Conservation (phyloP, 2,888 invertebrate genomes). For the Pardosa pseudoannulata region DNA sequence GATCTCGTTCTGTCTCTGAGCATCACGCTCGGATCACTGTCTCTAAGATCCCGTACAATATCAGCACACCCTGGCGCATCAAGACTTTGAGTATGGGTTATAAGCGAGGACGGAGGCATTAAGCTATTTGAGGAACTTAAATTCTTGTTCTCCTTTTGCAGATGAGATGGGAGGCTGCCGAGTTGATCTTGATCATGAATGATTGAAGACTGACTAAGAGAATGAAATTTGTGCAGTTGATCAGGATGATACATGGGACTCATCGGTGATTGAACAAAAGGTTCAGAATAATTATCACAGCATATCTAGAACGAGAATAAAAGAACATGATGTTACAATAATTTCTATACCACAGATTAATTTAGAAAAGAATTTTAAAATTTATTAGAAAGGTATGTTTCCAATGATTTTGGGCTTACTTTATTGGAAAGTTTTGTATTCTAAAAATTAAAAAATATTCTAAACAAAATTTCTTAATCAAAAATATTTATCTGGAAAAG, state of each 20-base stretch:
- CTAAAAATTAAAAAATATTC: too few relatives aligned
- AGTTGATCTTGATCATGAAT: conserved; percentile 73
- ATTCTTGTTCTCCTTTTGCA: conserved; percentile 43
- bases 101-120: conserved; percentile 66
- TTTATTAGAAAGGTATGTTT: too few relatives aligned
- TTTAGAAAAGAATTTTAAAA: too few relatives aligned
- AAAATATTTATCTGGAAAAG: too few relatives aligned
- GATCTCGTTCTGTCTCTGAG: conserved; percentile 62
- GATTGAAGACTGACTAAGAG: conserved; percentile 54
- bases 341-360: too few relatives aligned
- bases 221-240: conserved; percentile 21
- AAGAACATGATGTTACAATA: not conserved
- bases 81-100: conserved; percentile 70
- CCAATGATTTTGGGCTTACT: too few relatives aligned
- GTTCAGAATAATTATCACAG: conserved; percentile 49
- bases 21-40: conserved; percentile 30
- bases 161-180: conserved; percentile 28
- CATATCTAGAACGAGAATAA: conserved; percentile 36
- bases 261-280: conserved; percentile 42
- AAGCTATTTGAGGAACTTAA: conserved; percentile 22
- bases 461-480: too few relatives aligned
- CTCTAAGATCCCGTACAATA: conserved; percentile 63
- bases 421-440: too few relatives aligned
- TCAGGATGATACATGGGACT: conserved; percentile 39
- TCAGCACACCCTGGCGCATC: conserved; percentile 56